Evolutionary conservation across 2,797 vertebrate genomes (phyloP).

Genomic region (Coregonus ussuriensis): DNA sequence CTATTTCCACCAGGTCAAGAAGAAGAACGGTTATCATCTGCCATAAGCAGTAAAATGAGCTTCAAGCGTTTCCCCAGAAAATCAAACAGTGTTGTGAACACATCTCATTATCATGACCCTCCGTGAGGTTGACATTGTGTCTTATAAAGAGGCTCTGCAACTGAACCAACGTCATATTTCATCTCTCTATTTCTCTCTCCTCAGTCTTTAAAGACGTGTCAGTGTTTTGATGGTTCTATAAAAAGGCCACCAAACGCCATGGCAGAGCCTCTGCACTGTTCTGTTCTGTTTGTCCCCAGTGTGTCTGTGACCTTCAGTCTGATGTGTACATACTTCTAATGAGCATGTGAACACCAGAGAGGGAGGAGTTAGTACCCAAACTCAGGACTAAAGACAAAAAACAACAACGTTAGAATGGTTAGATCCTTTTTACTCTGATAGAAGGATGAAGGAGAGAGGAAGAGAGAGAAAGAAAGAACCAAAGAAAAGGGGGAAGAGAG

Average conservation of each 20-base stretch:
- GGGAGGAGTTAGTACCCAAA: background rate
- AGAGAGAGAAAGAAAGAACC: slow-evolving; percentile 34
- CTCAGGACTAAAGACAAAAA: background rate
- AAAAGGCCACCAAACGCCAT: slow-evolving; percentile 28
- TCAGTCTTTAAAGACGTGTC: slow-evolving; percentile 12
- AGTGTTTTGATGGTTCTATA: slow-evolving; percentile 22
- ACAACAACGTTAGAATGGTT: slow-evolving; percentile 9
- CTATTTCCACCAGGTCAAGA: slow-evolving; percentile 52
- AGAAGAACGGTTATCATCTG: slow-evolving; percentile 51
- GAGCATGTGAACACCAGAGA: slow-evolving; percentile 18
- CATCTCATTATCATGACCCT: slow-evolving; percentile 33
- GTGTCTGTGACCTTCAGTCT: background rate
- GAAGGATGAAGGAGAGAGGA: slow-evolving; percentile 19
- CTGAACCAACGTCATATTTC: slow-evolving; percentile 29
- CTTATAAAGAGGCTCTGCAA: slow-evolving; percentile 10
- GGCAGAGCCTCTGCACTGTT: slow-evolving; percentile 5
- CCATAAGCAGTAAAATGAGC: slow-evolving; percentile 23
- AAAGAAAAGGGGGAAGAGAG: slow-evolving; percentile 21
- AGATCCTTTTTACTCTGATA: background rate
- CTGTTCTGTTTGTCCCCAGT: background rate
- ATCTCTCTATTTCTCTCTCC: slow-evolving; percentile 22
- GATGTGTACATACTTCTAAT: background rate
- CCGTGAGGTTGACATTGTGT: slow-evolving; percentile 15
- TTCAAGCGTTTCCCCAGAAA: slow-evolving; percentile 27
- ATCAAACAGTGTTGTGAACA: slow-evolving; percentile 23